A percentile compares a stretch with the other conserved stretches of the same genome.
Evolutionary conservation across 1,140 invertebrate genomes (phyloP).

Genomic region (Drosophila ananassae): DNA sequence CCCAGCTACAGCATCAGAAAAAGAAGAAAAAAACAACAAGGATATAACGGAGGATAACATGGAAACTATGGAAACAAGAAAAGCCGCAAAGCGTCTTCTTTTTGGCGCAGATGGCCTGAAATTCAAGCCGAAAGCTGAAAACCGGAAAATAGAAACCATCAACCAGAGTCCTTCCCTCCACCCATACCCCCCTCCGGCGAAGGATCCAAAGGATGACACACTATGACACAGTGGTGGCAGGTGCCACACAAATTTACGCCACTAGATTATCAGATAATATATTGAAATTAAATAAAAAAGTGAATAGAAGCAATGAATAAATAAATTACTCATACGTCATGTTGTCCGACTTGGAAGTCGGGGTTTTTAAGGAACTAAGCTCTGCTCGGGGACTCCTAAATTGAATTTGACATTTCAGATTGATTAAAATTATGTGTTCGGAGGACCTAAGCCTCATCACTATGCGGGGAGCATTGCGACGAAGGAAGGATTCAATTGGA

Average conservation of each 20-base stretch:
- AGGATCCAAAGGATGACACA: background rate
- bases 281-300: conserved; percentile 8
- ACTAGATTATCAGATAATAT: background rate
- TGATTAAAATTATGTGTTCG: background rate
- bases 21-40: background rate
- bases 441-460: conserved; percentile 17
- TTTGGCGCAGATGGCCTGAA: conserved; percentile 20
- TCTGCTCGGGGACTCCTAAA: background rate
- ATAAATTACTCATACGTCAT: background rate
- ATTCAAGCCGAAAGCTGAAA: conserved; percentile 10
- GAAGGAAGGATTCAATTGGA: conserved; percentile 67
- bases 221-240: conserved; percentile 16
- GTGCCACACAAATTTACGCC: background rate
- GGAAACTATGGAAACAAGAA: conserved; percentile 9
- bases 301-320: background rate
- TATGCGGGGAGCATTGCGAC: conserved; percentile 42
- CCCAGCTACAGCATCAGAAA: no score
- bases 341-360: background rate
- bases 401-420: background rate
- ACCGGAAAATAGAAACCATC: conserved; percentile 21
- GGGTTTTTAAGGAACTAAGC: background rate
- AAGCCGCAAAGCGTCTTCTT: conserved; percentile 70
- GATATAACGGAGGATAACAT: background rate
- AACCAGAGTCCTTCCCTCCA: background rate
- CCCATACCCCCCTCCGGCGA: background rate